A percentile compares a stretch with the other conserved stretches of the same genome.
These are phyloP conservation scores for Cydia fagiglandana DNA, from an alignment of 1,140 invertebrate genomes.

Conservation along the genomic window DNA sequence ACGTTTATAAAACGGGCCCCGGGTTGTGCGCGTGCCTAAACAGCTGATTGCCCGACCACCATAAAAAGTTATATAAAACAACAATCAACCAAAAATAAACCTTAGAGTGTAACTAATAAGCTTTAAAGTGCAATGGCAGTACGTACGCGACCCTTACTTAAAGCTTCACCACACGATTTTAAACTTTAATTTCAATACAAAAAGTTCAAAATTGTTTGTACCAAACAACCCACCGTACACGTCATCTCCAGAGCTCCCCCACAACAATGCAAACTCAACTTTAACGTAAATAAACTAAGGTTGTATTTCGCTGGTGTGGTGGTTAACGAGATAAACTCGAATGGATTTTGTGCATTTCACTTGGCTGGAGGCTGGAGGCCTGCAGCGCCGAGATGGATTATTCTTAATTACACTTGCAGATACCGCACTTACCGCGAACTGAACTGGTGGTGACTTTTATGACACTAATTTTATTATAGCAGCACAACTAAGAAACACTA, in stretches of 20 bases:
- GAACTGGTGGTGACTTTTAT: too few species aligned
- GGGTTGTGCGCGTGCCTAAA: slow-evolving; percentile 71
- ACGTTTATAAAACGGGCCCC: slow-evolving; percentile 37
- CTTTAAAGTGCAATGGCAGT: slow-evolving; percentile 34
- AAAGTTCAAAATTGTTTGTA: slow-evolving; percentile 51
- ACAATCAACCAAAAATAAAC: slow-evolving; percentile 43
- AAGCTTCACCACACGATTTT: slow-evolving; percentile 48
- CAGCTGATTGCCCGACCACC: slow-evolving; percentile 75
- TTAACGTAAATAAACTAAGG: slow-evolving; percentile 34
- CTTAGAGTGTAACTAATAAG: slow-evolving; percentile 35
- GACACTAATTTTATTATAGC: too few species aligned
- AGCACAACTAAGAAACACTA: too few species aligned
- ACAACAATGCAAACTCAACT: slow-evolving; percentile 41
- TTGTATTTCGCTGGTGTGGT: slow-evolving; percentile 35
- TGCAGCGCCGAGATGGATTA: slow-evolving; percentile 1
- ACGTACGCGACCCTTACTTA: slow-evolving; percentile 58
- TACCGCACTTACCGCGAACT: not conserved
- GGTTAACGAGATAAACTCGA: slow-evolving; percentile 73
- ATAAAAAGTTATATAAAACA: slow-evolving; percentile 67
- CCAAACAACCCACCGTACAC: slow-evolving; percentile 46
- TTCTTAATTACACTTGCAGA: slow-evolving; percentile 25
- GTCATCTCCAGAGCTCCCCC: slow-evolving; percentile 55
- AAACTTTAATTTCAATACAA: slow-evolving; percentile 41
- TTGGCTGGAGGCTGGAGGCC: slow-evolving; percentile 60
- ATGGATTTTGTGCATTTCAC: slow-evolving; percentile 77